Evolutionary conservation across 2,797 vertebrate genomes (phyloP), one percentile per base, ranked within the genome.

Genomic region (Malurus splendens): DNA sequence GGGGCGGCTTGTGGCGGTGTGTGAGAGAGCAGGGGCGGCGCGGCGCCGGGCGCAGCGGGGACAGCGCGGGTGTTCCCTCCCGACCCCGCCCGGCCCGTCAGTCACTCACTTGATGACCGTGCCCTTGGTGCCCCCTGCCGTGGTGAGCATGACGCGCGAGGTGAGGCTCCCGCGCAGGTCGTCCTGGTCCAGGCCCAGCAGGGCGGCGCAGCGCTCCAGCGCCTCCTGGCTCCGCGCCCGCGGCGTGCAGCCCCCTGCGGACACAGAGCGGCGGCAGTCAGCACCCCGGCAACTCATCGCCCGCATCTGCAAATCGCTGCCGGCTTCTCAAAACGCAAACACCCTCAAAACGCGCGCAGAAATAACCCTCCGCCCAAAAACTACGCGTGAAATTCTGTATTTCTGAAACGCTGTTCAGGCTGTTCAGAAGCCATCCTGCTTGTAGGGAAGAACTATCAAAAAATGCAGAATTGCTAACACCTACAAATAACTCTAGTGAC

Each of bases 71-170:
- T 36, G 36, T 12, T 36, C 36, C 36, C 36, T 36, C 36, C 36
- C 51, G 51, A 13, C 12, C 51, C 19, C 23, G 3, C 1, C 5
- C 20, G 19, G 17, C 23, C 20, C 42, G 18, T 6, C 20, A 90
- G 23, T 6, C 20, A 90, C 98, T 98, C 97, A 99, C 99, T 99
- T 99, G 96, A 99, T 99, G 90, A 98, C 98, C 5, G 98, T 99
- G 91, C 98, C 99, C 98, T 99, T 99, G 96, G 97, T 93, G 97
- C 99, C 99, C 97, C 99, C 99, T 98, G 99, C 99, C 95, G 99
- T 98, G 5, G 99, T 99, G 14, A 98, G 97, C 99, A 99, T 99
- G 82, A 99, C 98, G 94, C 99, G 98, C 42, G 97, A 96, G 56
- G 99, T 99, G 83, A 99, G 97, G 95, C 99, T 99, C 83, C 98